phyloP scores from a whole-genome alignment of 2,888 invertebrate genomes.

The Tineola bisselliella region DNA sequence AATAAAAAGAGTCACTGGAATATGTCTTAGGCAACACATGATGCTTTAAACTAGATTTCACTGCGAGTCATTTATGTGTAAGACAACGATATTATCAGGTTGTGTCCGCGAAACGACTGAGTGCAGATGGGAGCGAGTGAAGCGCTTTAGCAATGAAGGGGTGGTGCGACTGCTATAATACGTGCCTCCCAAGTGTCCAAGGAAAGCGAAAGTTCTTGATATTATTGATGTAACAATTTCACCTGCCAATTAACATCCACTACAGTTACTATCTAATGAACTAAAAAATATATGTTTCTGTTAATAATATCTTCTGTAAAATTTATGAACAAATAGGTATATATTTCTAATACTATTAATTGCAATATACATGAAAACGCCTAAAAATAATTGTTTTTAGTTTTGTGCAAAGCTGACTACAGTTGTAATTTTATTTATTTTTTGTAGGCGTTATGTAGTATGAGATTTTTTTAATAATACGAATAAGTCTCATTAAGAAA shows the following conservation, averaged over 20 bases:
- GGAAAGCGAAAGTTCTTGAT: constrained; percentile 54
- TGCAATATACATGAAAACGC: too few relatives aligned
- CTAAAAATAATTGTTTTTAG: too few relatives aligned
- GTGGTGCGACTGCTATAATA: constrained; percentile 21
- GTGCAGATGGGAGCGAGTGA: background rate
- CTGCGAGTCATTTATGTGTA: constrained; percentile 1
- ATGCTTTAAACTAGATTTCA: constrained; percentile 17
- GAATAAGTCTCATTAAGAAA: too few relatives aligned
- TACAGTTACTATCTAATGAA: too few relatives aligned
- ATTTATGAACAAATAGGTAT: too few relatives aligned
- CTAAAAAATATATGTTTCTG: too few relatives aligned
- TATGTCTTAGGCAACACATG: constrained; percentile 28
- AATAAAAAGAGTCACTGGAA: background rate
- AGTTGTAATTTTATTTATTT: too few relatives aligned
- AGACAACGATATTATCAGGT: constrained; percentile 35
- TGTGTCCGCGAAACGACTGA: constrained; percentile 50
- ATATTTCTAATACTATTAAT: too few relatives aligned
- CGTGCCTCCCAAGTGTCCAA: constrained; percentile 27
- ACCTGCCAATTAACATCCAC: background rate
- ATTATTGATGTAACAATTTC: constrained; percentile 3
- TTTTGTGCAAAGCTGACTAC: too few relatives aligned
- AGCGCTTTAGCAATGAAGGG: background rate
- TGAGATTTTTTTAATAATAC: too few relatives aligned
- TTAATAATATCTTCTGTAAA: too few relatives aligned
- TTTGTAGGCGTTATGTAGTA: too few relatives aligned